These are phyloP conservation scores for Thymallus thymallus DNA, from an alignment of 2,113 vertebrate genomes.

Conservation along the genomic window DNA sequence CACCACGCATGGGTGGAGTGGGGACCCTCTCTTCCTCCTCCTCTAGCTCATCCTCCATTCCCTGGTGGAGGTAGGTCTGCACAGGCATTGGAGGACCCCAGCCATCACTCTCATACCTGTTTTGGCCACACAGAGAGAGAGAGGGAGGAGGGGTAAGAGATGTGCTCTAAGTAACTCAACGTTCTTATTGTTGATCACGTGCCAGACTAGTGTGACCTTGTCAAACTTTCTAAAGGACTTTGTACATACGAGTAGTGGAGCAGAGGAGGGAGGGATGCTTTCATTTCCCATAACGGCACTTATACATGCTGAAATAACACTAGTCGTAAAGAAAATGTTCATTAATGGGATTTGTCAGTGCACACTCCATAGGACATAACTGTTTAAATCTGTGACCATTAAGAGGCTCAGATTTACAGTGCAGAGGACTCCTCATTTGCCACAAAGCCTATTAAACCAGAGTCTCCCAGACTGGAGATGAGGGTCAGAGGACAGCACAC, in stretches of 20 bases:
- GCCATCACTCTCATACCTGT: constrained; percentile 93
- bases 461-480: constrained; percentile 69
- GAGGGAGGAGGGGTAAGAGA: not conserved
- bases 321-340: constrained; percentile 72
- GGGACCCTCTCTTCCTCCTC: constrained; percentile 97
- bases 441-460: constrained; percentile 75
- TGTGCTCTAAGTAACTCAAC: too few relatives aligned
- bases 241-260: constrained; percentile 35
- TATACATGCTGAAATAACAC: constrained; percentile 71
- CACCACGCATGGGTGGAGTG: constrained; percentile 92
- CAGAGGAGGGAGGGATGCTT: constrained; percentile 41
- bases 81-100: constrained; percentile 94
- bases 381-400: constrained; percentile 77
- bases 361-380: constrained; percentile 73
- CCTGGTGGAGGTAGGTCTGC: constrained; percentile 96
- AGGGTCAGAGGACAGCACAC: constrained; percentile 55
- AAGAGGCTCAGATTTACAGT: constrained; percentile 75
- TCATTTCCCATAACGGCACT: constrained; percentile 56
- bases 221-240: constrained; percentile 34
- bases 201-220: constrained; percentile 46
- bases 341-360: constrained; percentile 79
- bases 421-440: constrained; percentile 70
- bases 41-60: constrained; percentile 97
- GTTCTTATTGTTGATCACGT: not conserved
- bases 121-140: not conserved